Percentiles rank a stretch among this genome's conserved stretches.
phyloP scores from a whole-genome alignment of 2,113 vertebrate genomes.

The Saguinus imperator region DNA sequence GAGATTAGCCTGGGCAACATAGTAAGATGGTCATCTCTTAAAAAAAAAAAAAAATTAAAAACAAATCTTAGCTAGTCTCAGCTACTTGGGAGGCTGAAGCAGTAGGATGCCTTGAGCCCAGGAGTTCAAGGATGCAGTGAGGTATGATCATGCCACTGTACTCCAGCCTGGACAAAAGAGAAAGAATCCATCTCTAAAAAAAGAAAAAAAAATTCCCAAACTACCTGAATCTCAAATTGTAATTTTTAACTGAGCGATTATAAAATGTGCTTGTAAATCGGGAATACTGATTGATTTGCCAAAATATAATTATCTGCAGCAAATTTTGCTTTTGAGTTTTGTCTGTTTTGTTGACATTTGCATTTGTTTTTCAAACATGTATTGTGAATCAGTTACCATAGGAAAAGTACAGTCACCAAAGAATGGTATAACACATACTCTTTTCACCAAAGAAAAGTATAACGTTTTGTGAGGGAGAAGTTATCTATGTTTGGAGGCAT shows the following conservation, averaged over 20 bases:
- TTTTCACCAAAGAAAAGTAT: background rate
- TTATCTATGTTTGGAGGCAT: background rate
- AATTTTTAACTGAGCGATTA: background rate
- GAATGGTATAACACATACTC: background rate
- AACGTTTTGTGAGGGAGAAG: background rate
- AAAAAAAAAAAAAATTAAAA: too few species aligned
- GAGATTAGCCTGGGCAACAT: too few species aligned
- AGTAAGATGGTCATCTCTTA: too few species aligned
- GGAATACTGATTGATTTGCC: background rate
- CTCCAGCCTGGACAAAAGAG: too few species aligned
- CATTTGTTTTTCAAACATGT: background rate
- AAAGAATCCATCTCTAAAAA: too few species aligned
- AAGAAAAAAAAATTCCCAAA: background rate
- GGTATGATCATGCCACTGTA: too few species aligned
- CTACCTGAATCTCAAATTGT: background rate
- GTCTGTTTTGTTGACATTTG: background rate
- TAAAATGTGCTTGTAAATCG: constrained; percentile 1
- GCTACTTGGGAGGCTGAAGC: too few species aligned
- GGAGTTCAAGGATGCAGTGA: too few species aligned
- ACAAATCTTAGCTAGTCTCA: too few species aligned
- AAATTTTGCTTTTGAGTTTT: constrained; percentile 33
- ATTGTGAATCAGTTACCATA: background rate
- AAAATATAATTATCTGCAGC: background rate
- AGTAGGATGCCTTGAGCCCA: too few species aligned
- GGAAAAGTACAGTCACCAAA: background rate